A percentile compares a stretch with the other conserved stretches of the same genome.
These are phyloP conservation scores for Hirtodrosophila trivittata DNA, from an alignment of 2,888 invertebrate species.

Conservation along the genomic window DNA sequence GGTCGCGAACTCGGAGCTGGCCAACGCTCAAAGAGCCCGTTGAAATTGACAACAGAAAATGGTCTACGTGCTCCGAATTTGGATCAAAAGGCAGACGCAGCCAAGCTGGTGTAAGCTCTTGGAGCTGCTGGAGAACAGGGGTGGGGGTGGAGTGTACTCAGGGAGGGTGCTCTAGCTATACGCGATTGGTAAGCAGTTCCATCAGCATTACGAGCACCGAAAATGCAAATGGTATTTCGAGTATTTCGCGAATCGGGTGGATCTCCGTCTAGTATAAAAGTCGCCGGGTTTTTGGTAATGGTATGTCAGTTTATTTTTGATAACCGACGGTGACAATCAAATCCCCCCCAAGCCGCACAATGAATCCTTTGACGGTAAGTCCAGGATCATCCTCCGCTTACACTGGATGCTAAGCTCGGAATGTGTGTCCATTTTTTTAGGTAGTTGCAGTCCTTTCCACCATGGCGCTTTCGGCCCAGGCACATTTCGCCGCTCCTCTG, in stretches of 20 bases:
- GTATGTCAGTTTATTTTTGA: constrained; percentile 84
- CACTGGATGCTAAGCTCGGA: too few relatives aligned
- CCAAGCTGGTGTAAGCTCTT: constrained; percentile 19
- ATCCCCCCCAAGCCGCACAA: constrained; percentile 82
- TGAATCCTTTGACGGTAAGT: constrained; percentile 84
- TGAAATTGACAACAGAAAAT: constrained; percentile 48
- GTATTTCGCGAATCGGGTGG: constrained; percentile 14
- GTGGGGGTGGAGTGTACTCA: constrained; percentile 9
- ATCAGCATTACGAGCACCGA: constrained; percentile 18
- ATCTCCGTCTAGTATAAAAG: constrained; percentile 81
- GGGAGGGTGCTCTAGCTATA: constrained; percentile 12
- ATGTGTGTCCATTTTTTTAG: constrained; percentile 51
- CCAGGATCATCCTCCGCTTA: constrained; percentile 17
- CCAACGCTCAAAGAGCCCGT: too few relatives aligned
- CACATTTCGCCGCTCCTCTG: constrained; percentile 74
- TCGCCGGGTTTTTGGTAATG: constrained; percentile 71
- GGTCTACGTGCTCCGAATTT: constrained; percentile 68
- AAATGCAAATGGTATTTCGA: constrained; percentile 61
- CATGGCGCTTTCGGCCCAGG: constrained; percentile 81
- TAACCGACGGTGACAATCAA: constrained; percentile 83
- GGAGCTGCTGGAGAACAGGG: too few relatives aligned
- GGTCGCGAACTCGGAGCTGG: background rate
- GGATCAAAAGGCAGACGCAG: constrained; percentile 63
- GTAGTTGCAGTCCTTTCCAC: constrained; percentile 83
- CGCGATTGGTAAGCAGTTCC: constrained; percentile 60